Evolutionary conservation across 2,797 vertebrate species (phyloP).

Genomic region (Poeciliopsis infans): DNA sequence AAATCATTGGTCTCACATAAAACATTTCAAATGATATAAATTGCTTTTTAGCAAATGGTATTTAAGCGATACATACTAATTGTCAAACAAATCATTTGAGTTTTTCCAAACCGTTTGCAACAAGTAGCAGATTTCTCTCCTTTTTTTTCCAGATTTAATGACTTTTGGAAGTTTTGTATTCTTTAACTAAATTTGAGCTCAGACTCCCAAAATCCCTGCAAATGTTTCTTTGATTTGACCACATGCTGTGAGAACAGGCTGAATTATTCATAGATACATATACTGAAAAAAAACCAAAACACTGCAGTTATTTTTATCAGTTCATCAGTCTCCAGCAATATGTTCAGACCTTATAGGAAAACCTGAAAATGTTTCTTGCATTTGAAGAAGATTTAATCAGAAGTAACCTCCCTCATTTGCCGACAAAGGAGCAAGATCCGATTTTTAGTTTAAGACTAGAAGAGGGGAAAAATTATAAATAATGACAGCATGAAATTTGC

Average conservation of each 20-base stretch:
- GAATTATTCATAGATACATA: constrained; percentile 42
- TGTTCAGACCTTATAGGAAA: constrained; percentile 17
- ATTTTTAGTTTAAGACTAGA: background rate
- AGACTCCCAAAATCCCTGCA: constrained; percentile 26
- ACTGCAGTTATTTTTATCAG: constrained; percentile 25
- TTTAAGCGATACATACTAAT: constrained; percentile 25
- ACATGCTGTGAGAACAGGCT: constrained; percentile 38
- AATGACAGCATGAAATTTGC: background rate
- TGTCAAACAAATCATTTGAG: constrained; percentile 40
- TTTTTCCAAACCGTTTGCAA: constrained; percentile 42
- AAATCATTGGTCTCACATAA: background rate
- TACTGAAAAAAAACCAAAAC: constrained; percentile 11
- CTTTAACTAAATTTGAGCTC: constrained; percentile 27
- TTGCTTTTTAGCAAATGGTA: background rate
- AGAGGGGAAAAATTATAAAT: background rate
- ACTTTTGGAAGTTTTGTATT: constrained; percentile 22
- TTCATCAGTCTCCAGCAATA: constrained; percentile 31
- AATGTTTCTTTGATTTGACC: constrained; percentile 48
- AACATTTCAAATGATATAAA: background rate
- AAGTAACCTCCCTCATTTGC: background rate
- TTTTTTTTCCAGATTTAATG: constrained; percentile 52
- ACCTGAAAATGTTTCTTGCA: constrained; percentile 37
- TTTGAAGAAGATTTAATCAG: constrained; percentile 26
- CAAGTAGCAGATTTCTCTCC: background rate
- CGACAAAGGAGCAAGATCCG: background rate